These are phyloP conservation scores for Acrocephalus scirpaceus DNA, from an alignment of 2,797 vertebrate genomes.

Conservation along the genomic window DNA sequence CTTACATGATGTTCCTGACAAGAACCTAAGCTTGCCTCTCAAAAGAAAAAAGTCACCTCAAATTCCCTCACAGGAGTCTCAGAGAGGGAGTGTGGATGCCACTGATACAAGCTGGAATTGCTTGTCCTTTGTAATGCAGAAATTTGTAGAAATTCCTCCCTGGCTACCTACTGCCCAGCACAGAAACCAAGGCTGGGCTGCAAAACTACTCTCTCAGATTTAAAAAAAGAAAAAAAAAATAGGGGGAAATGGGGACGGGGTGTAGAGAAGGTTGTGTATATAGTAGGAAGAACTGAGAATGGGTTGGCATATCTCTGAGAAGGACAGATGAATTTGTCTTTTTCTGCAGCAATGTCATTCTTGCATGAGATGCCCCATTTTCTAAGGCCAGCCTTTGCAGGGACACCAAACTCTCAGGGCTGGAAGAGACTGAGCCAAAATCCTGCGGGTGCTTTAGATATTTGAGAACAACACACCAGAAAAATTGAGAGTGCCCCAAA, in stretches of 20 bases:
- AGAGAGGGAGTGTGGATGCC: not conserved
- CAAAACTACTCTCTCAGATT: not conserved
- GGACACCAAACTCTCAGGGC: not conserved
- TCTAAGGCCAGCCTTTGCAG: not conserved
- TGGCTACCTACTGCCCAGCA: not conserved
- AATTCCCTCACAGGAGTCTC: not conserved
- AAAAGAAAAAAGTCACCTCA: not conserved
- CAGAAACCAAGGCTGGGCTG: not conserved
- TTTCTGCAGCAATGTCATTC: not conserved
- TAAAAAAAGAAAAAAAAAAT: not conserved
- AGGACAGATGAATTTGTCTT: not conserved
- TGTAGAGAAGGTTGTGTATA: not conserved
- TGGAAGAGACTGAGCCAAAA: not conserved
- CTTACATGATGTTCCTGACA: not conserved
- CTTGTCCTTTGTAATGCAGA: not conserved
- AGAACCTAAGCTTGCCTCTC: not conserved
- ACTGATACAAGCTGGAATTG: not conserved
- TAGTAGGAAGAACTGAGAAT: not conserved
- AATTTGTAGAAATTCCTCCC: not conserved
- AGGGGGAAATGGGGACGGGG: not conserved
- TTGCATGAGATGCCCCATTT: not conserved
- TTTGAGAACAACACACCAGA: not conserved
- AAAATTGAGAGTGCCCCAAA: not conserved
- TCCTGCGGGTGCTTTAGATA: not conserved
- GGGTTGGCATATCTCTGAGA: not conserved